Conservation (phyloP, 2,888 invertebrate genomes). For the Chrysotoxum bicinctum region DNA sequence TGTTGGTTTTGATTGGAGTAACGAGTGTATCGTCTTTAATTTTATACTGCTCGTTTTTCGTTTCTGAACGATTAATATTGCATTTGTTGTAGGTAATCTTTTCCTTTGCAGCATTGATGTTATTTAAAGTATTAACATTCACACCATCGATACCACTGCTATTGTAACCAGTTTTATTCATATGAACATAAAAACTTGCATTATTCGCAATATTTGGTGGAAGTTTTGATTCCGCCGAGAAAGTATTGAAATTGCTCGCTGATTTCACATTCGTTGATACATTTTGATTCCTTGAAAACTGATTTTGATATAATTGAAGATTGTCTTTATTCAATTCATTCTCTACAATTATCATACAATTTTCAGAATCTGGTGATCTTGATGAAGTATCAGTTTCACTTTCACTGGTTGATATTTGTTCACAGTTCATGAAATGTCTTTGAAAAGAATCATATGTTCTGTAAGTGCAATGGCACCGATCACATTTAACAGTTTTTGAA, state of each 20-base stretch:
- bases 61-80: neutral
- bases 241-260: neutral
- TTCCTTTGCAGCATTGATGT: neutral
- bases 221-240: neutral
- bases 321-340: conserved; percentile 38
- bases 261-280: neutral
- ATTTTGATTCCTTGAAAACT: conserved; percentile 7
- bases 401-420: conserved; percentile 89
- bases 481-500: conserved; percentile 88
- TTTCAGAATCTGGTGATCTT: conserved; percentile 81
- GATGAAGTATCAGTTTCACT: conserved; percentile 88
- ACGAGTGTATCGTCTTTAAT: conserved; percentile 51
- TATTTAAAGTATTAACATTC: neutral
- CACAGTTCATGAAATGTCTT: conserved; percentile 89
- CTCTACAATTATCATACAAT: neutral
- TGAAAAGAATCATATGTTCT: conserved; percentile 91
- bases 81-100: neutral
- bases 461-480: conserved; percentile 93
- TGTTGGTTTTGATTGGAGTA: conserved; percentile 47
- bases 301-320: conserved; percentile 35
- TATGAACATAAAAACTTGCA: conserved; percentile 11
- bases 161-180: neutral
- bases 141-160: neutral
- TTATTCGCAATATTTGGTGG: conserved; percentile 23
- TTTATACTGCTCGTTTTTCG: conserved; percentile 27